Evolutionary conservation across 2,797 vertebrate genomes (phyloP), one percentile per base, ranked within the genome.

Genomic region (Microcaecilia unicolor): DNA sequence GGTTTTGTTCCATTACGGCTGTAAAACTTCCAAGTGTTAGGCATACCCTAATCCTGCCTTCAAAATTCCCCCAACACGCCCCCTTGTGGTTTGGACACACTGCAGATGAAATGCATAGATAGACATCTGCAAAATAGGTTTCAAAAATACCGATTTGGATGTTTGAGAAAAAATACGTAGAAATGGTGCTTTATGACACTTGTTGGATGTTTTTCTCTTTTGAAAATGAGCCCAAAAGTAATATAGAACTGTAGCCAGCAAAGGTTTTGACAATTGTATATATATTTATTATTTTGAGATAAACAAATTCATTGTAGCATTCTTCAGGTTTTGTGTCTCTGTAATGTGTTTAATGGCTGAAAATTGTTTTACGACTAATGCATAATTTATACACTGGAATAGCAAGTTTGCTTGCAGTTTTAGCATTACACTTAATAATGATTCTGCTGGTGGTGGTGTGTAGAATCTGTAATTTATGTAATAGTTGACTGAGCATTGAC

Each of bases 401-500:
- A 63, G 64, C 58, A 82, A 82, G 83, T 82, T 76, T 76, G 71
- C 72, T 82, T 13, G 25, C 63, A 82, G 74, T 80, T 73, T 78
- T 68, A 72, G 66, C 48, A 68, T 76, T 81, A 78, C 78, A 78
- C 76, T 82, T 76, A 80, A 79, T 76, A 80, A 81, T 73, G 71
- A 61, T 65, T 74, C 55, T 67, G 61, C 72, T 74, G 61, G 61
- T 76, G 79, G 80, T 70, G 75, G 79, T 76, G 78, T 72, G 74
- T 72, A 48, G 67, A 78, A 74, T 72, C 65, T 72, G 78, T 76
- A 78, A 80, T 84, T 83, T 82, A 73, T 82, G 82, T 76, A 80
- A 81, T 79, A 82, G 74, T 67, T 84, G 81, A 83, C 81, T 84
- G 81, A 83, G 58, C 80, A 76, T 61, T 80, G 80, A 83, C 80